Conservation (phyloP, 2,797 vertebrate species). For the Myoxocephalus aenaeus region DNA sequence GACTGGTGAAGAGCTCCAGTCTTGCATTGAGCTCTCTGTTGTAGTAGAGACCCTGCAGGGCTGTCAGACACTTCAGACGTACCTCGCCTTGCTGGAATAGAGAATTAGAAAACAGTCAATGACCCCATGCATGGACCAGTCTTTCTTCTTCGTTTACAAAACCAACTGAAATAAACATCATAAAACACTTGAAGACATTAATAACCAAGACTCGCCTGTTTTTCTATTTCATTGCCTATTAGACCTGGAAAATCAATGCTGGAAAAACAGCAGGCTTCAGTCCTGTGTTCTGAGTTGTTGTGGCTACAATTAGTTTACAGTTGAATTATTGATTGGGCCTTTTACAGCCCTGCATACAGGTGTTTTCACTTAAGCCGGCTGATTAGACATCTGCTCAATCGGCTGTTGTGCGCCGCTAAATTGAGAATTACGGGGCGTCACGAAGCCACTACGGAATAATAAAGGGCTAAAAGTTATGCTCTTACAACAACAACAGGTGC, state of each 20-base stretch:
- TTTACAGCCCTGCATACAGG: neutral
- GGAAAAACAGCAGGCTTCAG: neutral
- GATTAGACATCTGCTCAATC: constrained; percentile 9
- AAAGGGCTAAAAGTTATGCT: neutral
- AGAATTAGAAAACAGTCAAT: neutral
- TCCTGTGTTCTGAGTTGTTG: neutral
- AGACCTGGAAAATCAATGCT: neutral
- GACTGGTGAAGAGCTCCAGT: constrained; percentile 98
- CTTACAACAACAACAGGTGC: neutral
- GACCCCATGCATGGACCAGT: neutral
- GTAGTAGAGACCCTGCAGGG: constrained; percentile 98
- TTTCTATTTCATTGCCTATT: neutral
- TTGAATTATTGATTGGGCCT: neutral
- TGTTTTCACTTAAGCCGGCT: constrained; percentile 5
- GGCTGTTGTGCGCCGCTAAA: neutral
- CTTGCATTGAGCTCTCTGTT: constrained; percentile 98
- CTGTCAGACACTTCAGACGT: constrained; percentile 98
- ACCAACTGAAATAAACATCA: neutral
- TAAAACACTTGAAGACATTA: neutral
- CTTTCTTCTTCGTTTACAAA: neutral
- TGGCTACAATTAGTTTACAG: neutral
- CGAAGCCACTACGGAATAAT: neutral
- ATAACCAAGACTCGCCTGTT: neutral
- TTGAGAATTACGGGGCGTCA: neutral
- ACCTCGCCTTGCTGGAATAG: constrained; percentile 95